Base-by-base conservation (phyloP, 2,113 vertebrate species). In the Syngnathus typhle region DNA sequence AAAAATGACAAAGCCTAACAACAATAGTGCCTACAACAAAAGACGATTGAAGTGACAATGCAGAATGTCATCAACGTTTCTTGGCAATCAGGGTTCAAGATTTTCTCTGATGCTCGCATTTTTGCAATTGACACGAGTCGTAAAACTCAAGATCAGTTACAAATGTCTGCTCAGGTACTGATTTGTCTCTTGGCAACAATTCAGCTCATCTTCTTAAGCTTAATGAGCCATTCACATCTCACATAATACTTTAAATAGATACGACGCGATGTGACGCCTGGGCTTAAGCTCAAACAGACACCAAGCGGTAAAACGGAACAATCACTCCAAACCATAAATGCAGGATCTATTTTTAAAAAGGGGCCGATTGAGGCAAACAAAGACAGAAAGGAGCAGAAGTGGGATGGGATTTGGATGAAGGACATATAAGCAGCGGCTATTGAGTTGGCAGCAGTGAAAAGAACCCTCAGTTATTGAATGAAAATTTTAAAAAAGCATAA, bases 391-490 rank as follows among this genome's bases (percentile, higher is more conserved):
- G 58, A 65, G 61, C 32, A 74, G 55, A 67, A 60, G 70, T 77
- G 80, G 71, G 75, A 72, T 88, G 85, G 80, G 87, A 85, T 76
- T 56, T 81, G 72, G 82, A 82, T 79, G 82, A 90, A 88, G 83
- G 85, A 81, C 73, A 56, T 68, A 69, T 74, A 84, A 83, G 82
- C 77, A 83, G 82, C 76, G 81, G 69, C 82, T 68, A 77, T 82
- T 84, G 84, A 82, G 82, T 73, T 87, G 86, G 82, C 79, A 87
- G 76, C 70, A 73, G 71, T 82, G 78, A 87, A 88, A 82, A 87
- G 81, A 86, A 81, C 71, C 72, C 71, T 84, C 77, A 79, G 84
- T 85, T 86, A 82, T 80, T 85, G 74, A 81, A 51, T 12, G 10
- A 61, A 41, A 61, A 61, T 39, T 0, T 13, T 7, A 36, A 87